Evolutionary conservation across 2,797 vertebrate species (phyloP).

Genomic region (Xenentodon cancila): DNA sequence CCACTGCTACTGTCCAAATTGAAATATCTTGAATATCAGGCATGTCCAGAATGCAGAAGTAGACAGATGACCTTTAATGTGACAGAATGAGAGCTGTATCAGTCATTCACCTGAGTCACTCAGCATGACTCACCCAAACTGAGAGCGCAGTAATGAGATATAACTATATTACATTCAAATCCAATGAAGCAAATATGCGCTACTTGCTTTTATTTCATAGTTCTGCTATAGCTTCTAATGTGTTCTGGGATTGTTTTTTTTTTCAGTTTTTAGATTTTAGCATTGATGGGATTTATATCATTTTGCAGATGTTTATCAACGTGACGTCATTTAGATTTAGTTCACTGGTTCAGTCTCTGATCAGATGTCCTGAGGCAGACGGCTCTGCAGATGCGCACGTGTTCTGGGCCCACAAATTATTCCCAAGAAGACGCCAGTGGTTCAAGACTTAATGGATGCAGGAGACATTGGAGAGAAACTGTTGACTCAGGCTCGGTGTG

Average conservation of each 20-base stretch:
- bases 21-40: conserved; percentile 16
- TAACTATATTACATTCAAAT: not conserved
- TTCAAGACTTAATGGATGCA: conserved; percentile 12
- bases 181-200: too few relatives aligned
- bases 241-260: not conserved
- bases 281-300: too few relatives aligned
- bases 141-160: not conserved
- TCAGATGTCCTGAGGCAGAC: conserved; percentile 8
- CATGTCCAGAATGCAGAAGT: conserved; percentile 8
- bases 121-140: conserved; percentile 27
- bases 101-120: conserved; percentile 32
- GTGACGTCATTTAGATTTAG: too few relatives aligned
- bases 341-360: not conserved
- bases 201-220: not conserved
- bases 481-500: conserved; percentile 37
- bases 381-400: conserved; percentile 9
- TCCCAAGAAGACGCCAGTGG: not conserved
- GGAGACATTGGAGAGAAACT: conserved; percentile 16
- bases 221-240: too few relatives aligned
- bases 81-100: conserved; percentile 42
- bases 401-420: conserved; percentile 9
- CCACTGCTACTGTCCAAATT: not conserved
- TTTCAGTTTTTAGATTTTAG: not conserved
- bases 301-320: too few relatives aligned
- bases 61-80: conserved; percentile 46